Conservation (phyloP, 2,113 vertebrate species). For the Lepus europaeus region DNA sequence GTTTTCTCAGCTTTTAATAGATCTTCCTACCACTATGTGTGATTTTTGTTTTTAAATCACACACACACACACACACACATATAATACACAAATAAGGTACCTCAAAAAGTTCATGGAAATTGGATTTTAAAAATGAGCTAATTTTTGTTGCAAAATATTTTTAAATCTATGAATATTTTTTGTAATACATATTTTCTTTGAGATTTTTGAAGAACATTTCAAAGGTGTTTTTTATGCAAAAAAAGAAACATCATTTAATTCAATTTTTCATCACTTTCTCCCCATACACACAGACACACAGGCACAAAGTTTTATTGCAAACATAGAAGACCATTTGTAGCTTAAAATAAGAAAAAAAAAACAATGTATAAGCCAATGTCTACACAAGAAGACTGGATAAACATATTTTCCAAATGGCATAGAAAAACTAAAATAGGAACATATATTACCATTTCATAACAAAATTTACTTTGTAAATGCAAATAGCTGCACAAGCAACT, state of each 20-base stretch:
- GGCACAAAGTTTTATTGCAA: background rate
- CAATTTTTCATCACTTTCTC: too few species aligned
- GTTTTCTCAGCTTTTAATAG: background rate
- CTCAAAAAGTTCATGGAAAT: too few species aligned
- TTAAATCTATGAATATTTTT: too few species aligned
- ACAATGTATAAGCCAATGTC: background rate
- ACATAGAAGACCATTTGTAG: background rate
- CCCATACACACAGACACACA: background rate
- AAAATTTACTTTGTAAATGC: conserved; percentile 15
- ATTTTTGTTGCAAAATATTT: too few species aligned
- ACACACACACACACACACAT: too few species aligned
- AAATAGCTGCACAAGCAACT: background rate
- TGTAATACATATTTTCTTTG: too few species aligned
- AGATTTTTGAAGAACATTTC: too few species aligned
- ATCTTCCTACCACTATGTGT: background rate
- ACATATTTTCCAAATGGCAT: background rate
- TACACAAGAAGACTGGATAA: background rate
- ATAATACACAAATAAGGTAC: too few species aligned
- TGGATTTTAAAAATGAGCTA: too few species aligned
- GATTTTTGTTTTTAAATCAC: background rate
- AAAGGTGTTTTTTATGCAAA: background rate
- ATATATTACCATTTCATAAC: background rate
- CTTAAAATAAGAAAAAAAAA: background rate
- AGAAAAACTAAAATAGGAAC: conserved; percentile 14
- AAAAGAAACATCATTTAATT: background rate